These are phyloP conservation scores for human DNA, from an alignment of 2,113 vertebrate genomes.

Conservation along the genomic window DNA sequence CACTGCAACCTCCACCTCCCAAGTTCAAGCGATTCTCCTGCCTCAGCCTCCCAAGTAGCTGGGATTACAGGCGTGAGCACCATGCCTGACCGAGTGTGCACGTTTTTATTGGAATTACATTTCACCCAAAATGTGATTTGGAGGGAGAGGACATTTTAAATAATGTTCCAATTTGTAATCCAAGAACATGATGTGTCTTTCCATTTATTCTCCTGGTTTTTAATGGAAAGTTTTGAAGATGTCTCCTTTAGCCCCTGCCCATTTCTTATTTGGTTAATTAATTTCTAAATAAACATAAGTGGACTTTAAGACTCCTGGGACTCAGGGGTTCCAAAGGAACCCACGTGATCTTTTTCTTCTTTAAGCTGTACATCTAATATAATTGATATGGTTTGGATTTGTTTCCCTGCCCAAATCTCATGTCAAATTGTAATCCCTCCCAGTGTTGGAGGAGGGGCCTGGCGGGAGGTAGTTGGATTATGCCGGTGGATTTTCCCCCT, in stretches of 20 bases:
- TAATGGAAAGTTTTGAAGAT: neutral
- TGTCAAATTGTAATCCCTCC: no score
- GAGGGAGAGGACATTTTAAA: neutral
- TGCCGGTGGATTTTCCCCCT: no score
- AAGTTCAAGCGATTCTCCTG: no score
- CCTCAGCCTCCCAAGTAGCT: no score
- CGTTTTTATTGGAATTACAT: neutral
- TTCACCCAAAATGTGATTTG: slow-evolving; percentile 20
- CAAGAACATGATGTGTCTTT: neutral
- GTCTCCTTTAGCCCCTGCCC: neutral
- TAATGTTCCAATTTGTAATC: slow-evolving; percentile 6
- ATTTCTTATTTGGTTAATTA: neutral
- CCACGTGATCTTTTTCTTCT: neutral
- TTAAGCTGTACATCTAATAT: neutral
- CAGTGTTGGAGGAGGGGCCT: no score
- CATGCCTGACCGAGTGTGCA: neutral
- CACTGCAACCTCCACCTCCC: no score
- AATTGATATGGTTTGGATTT: no score
- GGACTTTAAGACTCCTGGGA: neutral
- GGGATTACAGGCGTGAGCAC: no score
- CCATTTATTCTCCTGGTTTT: neutral
- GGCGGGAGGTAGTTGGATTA: no score
- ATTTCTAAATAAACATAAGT: slow-evolving; percentile 29
- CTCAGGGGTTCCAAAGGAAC: neutral
- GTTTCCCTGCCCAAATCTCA: no score